A percentile compares a stretch with the other conserved stretches of the same genome.
Evolutionary conservation across 2,888 invertebrate species (phyloP).

Genomic region (Brachylomia viminalis): DNA sequence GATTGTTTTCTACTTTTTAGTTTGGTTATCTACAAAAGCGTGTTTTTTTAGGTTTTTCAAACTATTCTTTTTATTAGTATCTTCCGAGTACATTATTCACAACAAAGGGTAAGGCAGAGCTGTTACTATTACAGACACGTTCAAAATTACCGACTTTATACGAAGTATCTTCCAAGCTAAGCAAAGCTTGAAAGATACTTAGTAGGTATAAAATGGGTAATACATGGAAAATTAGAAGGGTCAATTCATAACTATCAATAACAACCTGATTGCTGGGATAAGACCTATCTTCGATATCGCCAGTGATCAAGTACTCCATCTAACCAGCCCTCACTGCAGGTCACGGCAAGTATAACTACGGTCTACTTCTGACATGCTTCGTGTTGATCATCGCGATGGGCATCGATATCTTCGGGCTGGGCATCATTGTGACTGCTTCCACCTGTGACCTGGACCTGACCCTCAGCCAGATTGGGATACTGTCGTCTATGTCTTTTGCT

Average conservation of each 20-base stretch:
- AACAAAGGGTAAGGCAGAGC: too few species aligned
- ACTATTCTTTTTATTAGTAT: not conserved
- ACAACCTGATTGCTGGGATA: not conserved
- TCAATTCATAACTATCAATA: not conserved
- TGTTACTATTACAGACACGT: not conserved
- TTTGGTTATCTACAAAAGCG: too few species aligned
- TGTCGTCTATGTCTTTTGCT: constrained; percentile 92
- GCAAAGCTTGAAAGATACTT: too few species aligned
- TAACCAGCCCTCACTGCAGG: constrained; percentile 66
- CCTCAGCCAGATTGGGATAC: constrained; percentile 90
- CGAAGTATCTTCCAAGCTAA: not conserved
- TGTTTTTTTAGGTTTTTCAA: too few species aligned
- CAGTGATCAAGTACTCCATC: not conserved
- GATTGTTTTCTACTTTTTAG: too few species aligned
- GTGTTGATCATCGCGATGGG: constrained; percentile 69
- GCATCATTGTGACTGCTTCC: constrained; percentile 75
- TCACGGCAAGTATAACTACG: constrained; percentile 76
- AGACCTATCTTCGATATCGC: too few species aligned
- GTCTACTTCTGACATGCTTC: constrained; percentile 73
- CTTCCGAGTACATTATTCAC: too few species aligned
- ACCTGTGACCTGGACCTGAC: constrained; percentile 77
- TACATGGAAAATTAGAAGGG: not conserved
- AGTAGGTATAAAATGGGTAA: too few species aligned
- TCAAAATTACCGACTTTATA: not conserved
- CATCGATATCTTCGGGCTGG: constrained; percentile 67